Conservation (phyloP, 2,888 invertebrate genomes). For the Priocnemis perturbator region DNA sequence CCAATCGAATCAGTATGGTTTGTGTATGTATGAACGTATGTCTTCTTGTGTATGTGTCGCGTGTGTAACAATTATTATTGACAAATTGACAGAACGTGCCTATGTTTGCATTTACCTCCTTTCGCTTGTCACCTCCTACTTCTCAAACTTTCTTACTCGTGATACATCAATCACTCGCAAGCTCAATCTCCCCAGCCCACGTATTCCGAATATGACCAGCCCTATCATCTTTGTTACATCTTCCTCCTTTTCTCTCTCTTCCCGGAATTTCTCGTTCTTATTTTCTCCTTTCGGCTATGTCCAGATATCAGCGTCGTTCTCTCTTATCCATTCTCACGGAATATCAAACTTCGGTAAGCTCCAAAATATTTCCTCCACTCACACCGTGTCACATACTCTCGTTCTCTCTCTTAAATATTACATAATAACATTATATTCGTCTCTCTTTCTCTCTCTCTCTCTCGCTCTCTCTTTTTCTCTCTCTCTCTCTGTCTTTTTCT, state of each 20-base stretch:
- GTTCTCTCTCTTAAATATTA: slow-evolving; percentile 56
- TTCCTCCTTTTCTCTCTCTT: background rate
- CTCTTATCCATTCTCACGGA: too few species aligned
- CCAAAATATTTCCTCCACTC: background rate
- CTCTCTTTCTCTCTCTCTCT: slow-evolving; percentile 39
- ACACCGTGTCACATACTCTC: slow-evolving; percentile 12
- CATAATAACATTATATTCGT: slow-evolving; percentile 63
- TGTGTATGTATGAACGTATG: too few species aligned
- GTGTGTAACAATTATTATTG: too few species aligned
- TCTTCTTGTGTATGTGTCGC: too few species aligned
- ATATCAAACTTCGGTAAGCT: too few species aligned
- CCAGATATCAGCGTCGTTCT: too few species aligned
- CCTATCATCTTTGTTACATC: too few species aligned
- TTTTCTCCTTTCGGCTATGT: slow-evolving; percentile 9
- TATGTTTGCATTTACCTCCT: background rate
- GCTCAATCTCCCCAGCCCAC: too few species aligned
- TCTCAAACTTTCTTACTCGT: slow-evolving; percentile 5
- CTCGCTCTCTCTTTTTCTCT: slow-evolving; percentile 24
- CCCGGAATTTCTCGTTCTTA: slow-evolving; percentile 22
- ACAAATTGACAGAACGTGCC: slow-evolving; percentile 18
- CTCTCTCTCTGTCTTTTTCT: slow-evolving; percentile 9
- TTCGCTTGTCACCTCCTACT: slow-evolving; percentile 7
- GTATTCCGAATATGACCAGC: too few species aligned
- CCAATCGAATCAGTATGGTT: slow-evolving; percentile 41
- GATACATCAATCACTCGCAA: background rate